Percentiles rank a stretch among this genome's conserved stretches.
Evolutionary conservation across 2,797 vertebrate genomes (phyloP).

Genomic region (Sebastes kiyomatsui): DNA sequence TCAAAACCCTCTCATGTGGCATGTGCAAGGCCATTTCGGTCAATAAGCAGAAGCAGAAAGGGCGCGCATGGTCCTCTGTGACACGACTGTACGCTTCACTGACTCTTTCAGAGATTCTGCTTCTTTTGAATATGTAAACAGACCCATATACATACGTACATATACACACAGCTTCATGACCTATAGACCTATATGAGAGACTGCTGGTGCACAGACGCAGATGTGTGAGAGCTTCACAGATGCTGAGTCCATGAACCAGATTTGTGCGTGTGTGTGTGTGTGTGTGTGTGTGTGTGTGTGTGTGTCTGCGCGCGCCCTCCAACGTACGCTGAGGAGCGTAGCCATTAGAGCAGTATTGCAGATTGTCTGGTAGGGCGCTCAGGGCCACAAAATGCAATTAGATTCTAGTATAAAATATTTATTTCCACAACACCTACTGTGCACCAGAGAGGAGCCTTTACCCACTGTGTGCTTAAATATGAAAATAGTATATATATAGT

Average conservation of each 20-base stretch:
- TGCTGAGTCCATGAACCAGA: constrained; percentile 31
- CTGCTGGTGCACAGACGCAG: constrained; percentile 6
- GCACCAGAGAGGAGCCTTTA: constrained; percentile 63
- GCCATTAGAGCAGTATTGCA: constrained; percentile 73
- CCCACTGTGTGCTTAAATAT: constrained; percentile 71
- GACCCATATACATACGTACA: constrained; percentile 10
- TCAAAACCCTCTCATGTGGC: constrained; percentile 38
- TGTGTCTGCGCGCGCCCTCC: not conserved
- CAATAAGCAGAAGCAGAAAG: constrained; percentile 50
- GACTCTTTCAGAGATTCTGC: constrained; percentile 15
- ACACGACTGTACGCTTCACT: constrained; percentile 24
- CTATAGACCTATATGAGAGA: constrained; percentile 30
- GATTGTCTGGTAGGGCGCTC: constrained; percentile 79
- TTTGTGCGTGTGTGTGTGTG: not conserved
- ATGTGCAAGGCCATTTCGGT: constrained; percentile 52
- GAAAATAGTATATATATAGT: constrained; percentile 68
- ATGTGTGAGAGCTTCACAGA: constrained; percentile 24
- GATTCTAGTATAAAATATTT: constrained; percentile 79
- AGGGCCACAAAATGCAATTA: constrained; percentile 83
- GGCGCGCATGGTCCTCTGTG: constrained; percentile 32
- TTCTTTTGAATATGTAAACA: constrained; percentile 37
- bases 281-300: not conserved
- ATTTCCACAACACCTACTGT: constrained; percentile 79
- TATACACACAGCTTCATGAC: constrained; percentile 8
- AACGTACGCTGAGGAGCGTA: constrained; percentile 36